Base-by-base conservation (phyloP, 2,113 vertebrate species). In the Callionymus lyra region DNA sequence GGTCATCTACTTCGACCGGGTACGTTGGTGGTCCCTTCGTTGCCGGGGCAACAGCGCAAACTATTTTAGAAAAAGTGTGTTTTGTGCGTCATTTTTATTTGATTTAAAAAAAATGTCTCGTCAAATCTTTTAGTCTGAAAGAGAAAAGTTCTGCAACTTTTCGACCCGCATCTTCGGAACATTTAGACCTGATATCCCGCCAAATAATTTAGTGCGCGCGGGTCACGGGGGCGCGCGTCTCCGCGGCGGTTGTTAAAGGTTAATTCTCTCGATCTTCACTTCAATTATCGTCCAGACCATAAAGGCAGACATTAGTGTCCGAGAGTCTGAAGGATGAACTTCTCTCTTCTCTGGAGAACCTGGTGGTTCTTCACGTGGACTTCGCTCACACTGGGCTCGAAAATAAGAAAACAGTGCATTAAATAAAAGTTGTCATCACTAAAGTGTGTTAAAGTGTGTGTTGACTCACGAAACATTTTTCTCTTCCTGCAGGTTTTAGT, bases 1-100 rank as follows among this genome's bases (percentile, higher is more conserved):
- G 91, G 90, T 92, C 70, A 94, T 96, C 81, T 96, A 96, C 84
- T 96, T 96, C 60, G 93, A 95, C 71, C 89, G 88, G 90, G 93
- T 94, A 84, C 60, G 68, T 27, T 27, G n/a, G n/a, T n/a, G n/a
- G n/a, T n/a, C n/a, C n/a, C n/a, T n/a, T n/a, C n/a, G n/a, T n/a
- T n/a, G n/a, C n/a, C n/a, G n/a, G n/a, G n/a, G n/a, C n/a, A n/a
- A n/a, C n/a, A n/a, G n/a, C n/a, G n/a, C n/a, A n/a, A n/a, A n/a
- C n/a, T n/a, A n/a, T n/a, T n/a, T n/a, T n/a, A n/a, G n/a, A n/a
- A n/a, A n/a, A n/a, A n/a, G n/a, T n/a, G n/a, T n/a, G n/a, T n/a
- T n/a, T n/a, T n/a, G n/a, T n/a, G n/a, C n/a, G n/a, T n/a, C n/a
- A n/a, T n/a, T n/a, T n/a, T n/a, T n/a, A n/a, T n/a, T n/a, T n/a